Base-by-base conservation (phyloP, 2,797 vertebrate species). In the Philypnodon macrostomus region DNA sequence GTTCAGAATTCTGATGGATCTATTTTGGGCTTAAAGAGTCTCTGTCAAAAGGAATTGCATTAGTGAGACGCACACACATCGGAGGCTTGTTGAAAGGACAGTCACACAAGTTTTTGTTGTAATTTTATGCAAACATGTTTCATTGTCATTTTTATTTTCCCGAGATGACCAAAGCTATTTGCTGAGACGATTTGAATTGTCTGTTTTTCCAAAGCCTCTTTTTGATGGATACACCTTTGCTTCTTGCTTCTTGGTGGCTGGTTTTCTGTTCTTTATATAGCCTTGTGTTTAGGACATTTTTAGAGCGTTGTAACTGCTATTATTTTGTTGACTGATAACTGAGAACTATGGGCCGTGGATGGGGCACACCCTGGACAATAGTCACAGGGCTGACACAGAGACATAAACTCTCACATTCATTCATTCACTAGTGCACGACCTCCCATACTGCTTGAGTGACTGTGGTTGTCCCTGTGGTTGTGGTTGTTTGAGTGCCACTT, bases 11-110 rank as follows among this genome's bases (percentile, higher is more conserved):
- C 57, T 85, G 84, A 81, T 78, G 69, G 73, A 79, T 87, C 80
- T 84, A 84, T 88, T 83, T 84, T 75, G 34, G 69, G 68, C 61
- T 64, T 61, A 80, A 79, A 80, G 61, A 58, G 56, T 63, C 23
- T 59, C 67, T 75, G 75, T 72, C 75, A 77, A 69, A 79, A 58
- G 26, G 62, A 80, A 74, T 63, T 57, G 70, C 71, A 75, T 86
- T 82, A 69, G 63, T 67, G 63, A n/a, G n/a, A 76, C 78, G 60
- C 65, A 67, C 70, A 79, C 64, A 81, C 71, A 70, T 85, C 77
- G 58, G 75, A 77, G 72, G 69, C 73, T 77, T 52, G 63, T 81
- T 84, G 63, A 77, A 77, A 79, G 72, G 75, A 63, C 49, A 66
- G 49, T 73, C 64, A 47, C 40, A 33, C 23, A 60, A 80, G 82